Conservation (phyloP, 2,113 vertebrate species). For the Bettongia penicillata region DNA sequence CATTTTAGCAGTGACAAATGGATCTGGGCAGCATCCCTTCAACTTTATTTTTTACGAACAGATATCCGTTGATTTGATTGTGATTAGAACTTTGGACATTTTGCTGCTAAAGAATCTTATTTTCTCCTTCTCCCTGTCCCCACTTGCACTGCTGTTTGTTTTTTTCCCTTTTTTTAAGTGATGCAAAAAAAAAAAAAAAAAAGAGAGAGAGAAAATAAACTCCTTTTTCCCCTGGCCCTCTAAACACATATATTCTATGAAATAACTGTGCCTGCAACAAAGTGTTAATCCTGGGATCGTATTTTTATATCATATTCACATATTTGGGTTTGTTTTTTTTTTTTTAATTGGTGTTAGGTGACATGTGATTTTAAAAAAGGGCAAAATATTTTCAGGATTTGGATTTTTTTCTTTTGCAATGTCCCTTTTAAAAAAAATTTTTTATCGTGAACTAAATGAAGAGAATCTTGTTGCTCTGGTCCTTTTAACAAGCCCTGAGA, state of each 20-base stretch:
- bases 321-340: conserved; percentile 79
- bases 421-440: conserved; percentile 70
- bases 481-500: conserved; percentile 69
- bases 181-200: conserved; percentile 77
- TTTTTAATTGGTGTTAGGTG: conserved; percentile 86
- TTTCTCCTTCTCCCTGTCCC: conserved; percentile 57
- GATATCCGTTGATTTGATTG: conserved; percentile 85
- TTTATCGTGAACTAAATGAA: conserved; percentile 69
- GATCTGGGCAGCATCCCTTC: conserved; percentile 83
- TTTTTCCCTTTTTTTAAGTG: conserved; percentile 74
- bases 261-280: conserved; percentile 87
- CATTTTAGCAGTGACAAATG: conserved; percentile 74
- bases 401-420: conserved; percentile 78
- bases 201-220: conserved; percentile 68
- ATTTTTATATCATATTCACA: conserved; percentile 88
- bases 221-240: conserved; percentile 77
- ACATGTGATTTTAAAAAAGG: conserved; percentile 78
- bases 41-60: conserved; percentile 79
- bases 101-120: conserved; percentile 86
- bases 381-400: conserved; percentile 74
- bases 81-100: conserved; percentile 87
- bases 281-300: conserved; percentile 84
- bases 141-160: conserved; percentile 84
- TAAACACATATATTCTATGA: conserved; percentile 82
- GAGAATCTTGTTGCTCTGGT: conserved; percentile 71